Conservation (phyloP, 2,888 invertebrate species). For the Chymomyza caudatula region DNA sequence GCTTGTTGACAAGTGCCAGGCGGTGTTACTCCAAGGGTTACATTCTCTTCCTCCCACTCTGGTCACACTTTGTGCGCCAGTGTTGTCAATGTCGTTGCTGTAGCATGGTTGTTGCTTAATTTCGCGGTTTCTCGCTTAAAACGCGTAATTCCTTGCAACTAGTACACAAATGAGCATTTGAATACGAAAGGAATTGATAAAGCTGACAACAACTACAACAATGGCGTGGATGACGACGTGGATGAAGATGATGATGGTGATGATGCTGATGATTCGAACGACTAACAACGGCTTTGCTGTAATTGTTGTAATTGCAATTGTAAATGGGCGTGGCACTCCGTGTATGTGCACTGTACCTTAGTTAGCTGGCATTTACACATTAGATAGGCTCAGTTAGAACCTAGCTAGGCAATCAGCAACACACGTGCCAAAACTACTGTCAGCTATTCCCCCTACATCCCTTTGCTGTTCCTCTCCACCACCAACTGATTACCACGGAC, state of each 20-base stretch:
- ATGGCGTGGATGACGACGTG: not conserved
- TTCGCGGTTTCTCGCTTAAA: conserved; percentile 57
- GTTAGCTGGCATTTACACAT: conserved; percentile 49
- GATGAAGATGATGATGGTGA: conserved; percentile 2
- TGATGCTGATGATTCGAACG: conserved; percentile 30
- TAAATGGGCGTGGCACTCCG: conserved; percentile 50
- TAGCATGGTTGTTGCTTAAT: conserved; percentile 48
- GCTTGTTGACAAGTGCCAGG: conserved; percentile 64
- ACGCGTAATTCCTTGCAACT: conserved; percentile 39
- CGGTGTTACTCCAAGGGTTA: conserved; percentile 16
- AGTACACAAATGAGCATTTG: conserved; percentile 54
- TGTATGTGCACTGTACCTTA: conserved; percentile 38
- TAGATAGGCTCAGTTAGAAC: conserved; percentile 7
- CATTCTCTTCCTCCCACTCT: conserved; percentile 1
- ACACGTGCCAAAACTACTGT: conserved; percentile 35
- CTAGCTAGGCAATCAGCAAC: conserved; percentile 8
- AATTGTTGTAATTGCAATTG: conserved; percentile 47
- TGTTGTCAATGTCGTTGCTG: conserved; percentile 17
- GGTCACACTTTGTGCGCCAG: conserved; percentile 24
- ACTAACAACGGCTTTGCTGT: conserved; percentile 45
- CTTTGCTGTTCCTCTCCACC: too few species aligned
- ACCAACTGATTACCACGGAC: conserved; percentile 47
- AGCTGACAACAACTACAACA: conserved; percentile 16
- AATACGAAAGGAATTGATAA: conserved; percentile 60
- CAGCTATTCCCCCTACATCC: too few species aligned